A percentile compares a stretch with the other conserved stretches of the same genome.
Evolutionary conservation across 2,888 invertebrate species (phyloP).

Genomic region (Bimastos eiseni): DNA sequence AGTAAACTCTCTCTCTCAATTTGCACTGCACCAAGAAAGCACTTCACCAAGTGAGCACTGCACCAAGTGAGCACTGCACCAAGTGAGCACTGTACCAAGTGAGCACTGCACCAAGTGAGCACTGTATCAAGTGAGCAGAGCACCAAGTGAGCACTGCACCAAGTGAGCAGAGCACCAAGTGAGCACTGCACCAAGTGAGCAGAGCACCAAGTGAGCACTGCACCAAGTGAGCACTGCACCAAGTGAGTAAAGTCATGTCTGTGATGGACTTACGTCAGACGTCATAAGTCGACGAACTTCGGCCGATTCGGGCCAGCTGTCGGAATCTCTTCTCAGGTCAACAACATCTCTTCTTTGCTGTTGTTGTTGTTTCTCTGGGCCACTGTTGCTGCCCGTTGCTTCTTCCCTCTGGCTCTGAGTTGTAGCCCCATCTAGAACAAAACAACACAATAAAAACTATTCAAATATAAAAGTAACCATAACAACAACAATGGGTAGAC

Average conservation of each 20-base stretch:
- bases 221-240: constrained; percentile 41
- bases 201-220: too few relatives aligned
- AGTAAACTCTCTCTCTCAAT: not conserved
- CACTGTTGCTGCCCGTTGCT: not conserved
- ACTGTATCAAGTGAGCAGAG: too few relatives aligned
- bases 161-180: too few relatives aligned
- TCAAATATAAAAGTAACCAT: not conserved
- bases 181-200: constrained; percentile 40
- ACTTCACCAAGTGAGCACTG: too few relatives aligned
- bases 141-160: constrained; percentile 41
- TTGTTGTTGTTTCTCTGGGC: not conserved
- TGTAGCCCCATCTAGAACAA: not conserved
- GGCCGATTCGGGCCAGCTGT: constrained; percentile 30
- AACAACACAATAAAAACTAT: not conserved
- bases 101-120: constrained; percentile 40
- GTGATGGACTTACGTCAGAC: constrained; percentile 39
- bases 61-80: constrained; percentile 41
- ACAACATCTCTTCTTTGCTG: too few relatives aligned
- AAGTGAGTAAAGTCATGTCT: constrained; percentile 32
- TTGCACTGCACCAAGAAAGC: constrained; percentile 38
- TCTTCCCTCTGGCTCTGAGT: not conserved
- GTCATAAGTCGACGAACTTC: constrained; percentile 40
- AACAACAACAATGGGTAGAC: not conserved
- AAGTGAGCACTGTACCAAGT: constrained; percentile 40
- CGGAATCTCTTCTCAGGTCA: constrained; percentile 20